Conservation (phyloP, 2,888 invertebrate genomes). For the Laothoe populi region DNA sequence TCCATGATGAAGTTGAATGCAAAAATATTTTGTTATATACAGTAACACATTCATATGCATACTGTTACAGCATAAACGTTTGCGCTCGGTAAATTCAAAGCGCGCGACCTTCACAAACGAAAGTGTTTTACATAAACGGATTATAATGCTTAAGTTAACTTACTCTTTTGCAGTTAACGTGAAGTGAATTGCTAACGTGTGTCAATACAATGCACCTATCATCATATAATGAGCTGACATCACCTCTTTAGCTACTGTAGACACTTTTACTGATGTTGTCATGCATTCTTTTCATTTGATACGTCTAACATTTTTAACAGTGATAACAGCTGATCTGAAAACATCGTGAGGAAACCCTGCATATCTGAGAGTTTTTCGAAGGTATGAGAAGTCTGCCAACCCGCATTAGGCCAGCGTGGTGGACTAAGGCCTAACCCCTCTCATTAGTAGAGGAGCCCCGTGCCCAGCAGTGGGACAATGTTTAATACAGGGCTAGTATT, state of each 20-base stretch:
- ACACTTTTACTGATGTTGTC: background rate
- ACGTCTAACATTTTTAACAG: background rate
- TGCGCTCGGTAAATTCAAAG: constrained; percentile 55
- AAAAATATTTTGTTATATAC: background rate
- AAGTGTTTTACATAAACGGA: constrained; percentile 73
- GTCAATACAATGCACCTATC: constrained; percentile 8
- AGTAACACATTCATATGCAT: background rate
- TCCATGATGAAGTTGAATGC: background rate
- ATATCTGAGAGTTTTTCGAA: no score
- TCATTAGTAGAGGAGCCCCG: no score
- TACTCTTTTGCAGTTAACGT: constrained; percentile 39
- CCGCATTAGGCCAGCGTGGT: no score
- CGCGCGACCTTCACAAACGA: constrained; percentile 70
- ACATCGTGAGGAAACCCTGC: no score
- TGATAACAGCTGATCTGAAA: no score
- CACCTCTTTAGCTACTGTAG: background rate
- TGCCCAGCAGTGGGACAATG: no score
- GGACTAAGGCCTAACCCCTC: no score
- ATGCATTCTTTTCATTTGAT: background rate
- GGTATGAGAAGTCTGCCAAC: no score
- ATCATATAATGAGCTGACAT: background rate
- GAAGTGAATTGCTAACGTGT: constrained; percentile 39
- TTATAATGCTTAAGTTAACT: constrained; percentile 51
- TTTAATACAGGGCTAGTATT: no score
- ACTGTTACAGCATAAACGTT: constrained; percentile 6